phyloP scores from a whole-genome alignment of 1,140 invertebrate genomes.

The Bombus confusus region DNA sequence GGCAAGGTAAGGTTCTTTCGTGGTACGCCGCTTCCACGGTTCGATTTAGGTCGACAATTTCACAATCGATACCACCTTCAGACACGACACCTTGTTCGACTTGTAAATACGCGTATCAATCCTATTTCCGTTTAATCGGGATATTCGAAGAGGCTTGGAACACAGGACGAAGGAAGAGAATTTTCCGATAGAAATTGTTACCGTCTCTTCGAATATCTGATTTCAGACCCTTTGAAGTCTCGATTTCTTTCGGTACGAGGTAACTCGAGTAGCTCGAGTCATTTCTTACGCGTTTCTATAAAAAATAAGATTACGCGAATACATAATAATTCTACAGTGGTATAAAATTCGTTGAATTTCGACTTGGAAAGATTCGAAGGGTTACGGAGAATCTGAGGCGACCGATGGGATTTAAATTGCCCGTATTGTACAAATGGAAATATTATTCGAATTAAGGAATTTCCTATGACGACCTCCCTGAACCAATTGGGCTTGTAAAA shows the following conservation, averaged over 20 bases:
- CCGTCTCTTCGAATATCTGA: too few relatives aligned
- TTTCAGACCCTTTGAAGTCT: too few relatives aligned
- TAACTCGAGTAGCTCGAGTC: too few relatives aligned
- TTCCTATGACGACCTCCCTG: too few relatives aligned
- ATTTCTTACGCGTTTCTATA: too few relatives aligned
- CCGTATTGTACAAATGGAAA: background rate
- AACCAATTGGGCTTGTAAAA: slow-evolving; percentile 12
- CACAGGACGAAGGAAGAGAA: background rate
- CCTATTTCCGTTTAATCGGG: background rate
- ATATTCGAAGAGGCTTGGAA: background rate
- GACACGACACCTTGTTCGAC: background rate
- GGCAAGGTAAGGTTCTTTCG: slow-evolving; percentile 92
- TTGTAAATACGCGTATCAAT: background rate
- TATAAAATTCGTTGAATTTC: too few relatives aligned
- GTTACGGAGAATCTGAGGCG: background rate
- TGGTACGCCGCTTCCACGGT: background rate
- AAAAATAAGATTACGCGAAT: too few relatives aligned
- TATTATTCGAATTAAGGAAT: background rate
- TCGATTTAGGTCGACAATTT: slow-evolving; percentile 11
- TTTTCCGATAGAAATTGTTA: background rate
- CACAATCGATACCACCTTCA: background rate
- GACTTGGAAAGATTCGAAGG: too few relatives aligned
- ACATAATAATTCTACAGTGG: too few relatives aligned
- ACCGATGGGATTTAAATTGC: background rate
- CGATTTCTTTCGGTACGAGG: too few relatives aligned